Base-by-base conservation (phyloP, 2,888 invertebrate genomes). In the Osmoderma eremita region DNA sequence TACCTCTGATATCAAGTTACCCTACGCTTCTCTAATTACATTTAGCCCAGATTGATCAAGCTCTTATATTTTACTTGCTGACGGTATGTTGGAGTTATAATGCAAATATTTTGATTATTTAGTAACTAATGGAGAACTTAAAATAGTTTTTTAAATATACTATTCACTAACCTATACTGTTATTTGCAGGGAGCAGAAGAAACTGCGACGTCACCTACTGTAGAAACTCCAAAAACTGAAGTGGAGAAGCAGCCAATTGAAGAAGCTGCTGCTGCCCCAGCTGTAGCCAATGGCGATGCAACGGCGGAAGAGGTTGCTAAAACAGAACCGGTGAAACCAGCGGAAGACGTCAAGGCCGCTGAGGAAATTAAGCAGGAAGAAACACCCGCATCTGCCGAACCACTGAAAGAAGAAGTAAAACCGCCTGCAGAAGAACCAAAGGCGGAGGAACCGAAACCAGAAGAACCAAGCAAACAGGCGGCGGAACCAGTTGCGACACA, bases 171-270 rank as follows among this genome's bases (percentile, higher is more conserved):
- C 24, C 8, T 51, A 38, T 49, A 39, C 17, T 18, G 68, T 72
- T 72, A 41, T 62, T 80, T 80, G 18, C 76, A 81, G 81, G 80
- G 77, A 69, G 77, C 74, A 56, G 80, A 81, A 74, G 79, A 79
- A 72, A 76, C 65, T 56, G 77, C 75, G 42, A 74, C 78, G 61
- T 76, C 79, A 15, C 78, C 80, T 56, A 70, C 77, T 6, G 70
- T 74, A 8, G 82, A 81, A 71, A 67, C 72, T 12, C 76, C 77
- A 42, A 79, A 79, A 69, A 65, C 73, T 10, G 79, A 79, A 65
- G 78, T 76, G 48, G 74, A 70, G 24, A 72, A 74, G 67, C 70
- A 70, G 4, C 69, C 75, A 36, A 73, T 67, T 8, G 70, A 64
- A 53, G 68, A 69, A 13, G 63, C 51, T 45, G 63, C 63, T 4